A percentile compares a stretch with the other conserved stretches of the same genome.
phyloP scores from a whole-genome alignment of 2,888 invertebrate genomes.

The Caenorhabditis angaria region DNA sequence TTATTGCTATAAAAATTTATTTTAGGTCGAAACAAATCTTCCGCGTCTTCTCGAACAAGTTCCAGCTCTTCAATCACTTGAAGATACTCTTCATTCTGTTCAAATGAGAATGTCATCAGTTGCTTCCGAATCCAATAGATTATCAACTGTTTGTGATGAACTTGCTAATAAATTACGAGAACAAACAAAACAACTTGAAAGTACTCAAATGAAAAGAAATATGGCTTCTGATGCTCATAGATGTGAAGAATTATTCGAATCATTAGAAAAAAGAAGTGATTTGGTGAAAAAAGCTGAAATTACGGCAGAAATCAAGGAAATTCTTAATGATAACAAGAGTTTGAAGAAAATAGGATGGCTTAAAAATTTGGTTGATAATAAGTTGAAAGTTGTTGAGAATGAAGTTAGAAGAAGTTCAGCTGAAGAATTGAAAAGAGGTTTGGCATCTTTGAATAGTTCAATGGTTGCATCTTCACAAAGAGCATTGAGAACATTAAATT shows the following conservation, averaged over 20 bases:
- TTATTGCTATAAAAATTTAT: not conserved
- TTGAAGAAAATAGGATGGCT: constrained; percentile 53
- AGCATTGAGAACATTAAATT: constrained; percentile 53
- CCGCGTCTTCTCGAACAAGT: constrained; percentile 68
- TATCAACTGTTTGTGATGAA: constrained; percentile 32
- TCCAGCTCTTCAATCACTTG: constrained; percentile 65
- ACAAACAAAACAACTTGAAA: constrained; percentile 37
- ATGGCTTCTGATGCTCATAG: constrained; percentile 50
- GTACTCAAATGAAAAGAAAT: constrained; percentile 36
- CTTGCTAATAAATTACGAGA: constrained; percentile 27
- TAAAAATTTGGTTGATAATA: constrained; percentile 44
- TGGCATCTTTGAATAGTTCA: constrained; percentile 61
- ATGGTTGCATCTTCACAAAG: constrained; percentile 53
- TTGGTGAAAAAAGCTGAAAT: constrained; percentile 52
- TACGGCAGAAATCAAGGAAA: constrained; percentile 46
- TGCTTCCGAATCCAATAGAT: constrained; percentile 32
- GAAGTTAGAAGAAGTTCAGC: constrained; percentile 52
- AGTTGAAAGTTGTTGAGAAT: constrained; percentile 49
- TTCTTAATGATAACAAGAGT: constrained; percentile 48
- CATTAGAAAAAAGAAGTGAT: constrained; percentile 54
- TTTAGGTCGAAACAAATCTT: constrained; percentile 68
- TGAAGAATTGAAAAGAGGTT: constrained; percentile 60
- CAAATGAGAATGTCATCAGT: constrained; percentile 43
- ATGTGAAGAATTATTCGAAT: constrained; percentile 56
- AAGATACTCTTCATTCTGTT: constrained; percentile 58